phyloP scores from a whole-genome alignment of 2,888 invertebrate species.

The Folsomia candida region DNA sequence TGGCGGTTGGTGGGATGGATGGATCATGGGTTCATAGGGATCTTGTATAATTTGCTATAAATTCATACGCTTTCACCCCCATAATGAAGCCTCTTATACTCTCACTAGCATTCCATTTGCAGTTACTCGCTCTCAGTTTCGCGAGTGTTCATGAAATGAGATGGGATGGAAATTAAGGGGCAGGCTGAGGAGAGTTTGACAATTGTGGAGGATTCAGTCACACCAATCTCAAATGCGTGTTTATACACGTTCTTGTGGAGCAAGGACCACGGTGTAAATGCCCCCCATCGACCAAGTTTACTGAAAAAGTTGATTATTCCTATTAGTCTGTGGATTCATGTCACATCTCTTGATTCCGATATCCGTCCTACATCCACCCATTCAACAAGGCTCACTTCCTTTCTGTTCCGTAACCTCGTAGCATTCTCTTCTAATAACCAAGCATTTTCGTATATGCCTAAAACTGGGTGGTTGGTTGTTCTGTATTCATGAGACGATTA shows the following conservation, averaged over 20 bases:
- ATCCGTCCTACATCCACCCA: constrained; percentile 6
- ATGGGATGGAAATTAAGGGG: background rate
- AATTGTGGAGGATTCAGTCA: too few species aligned
- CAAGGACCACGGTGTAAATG: too few species aligned
- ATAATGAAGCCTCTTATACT: constrained; percentile 8
- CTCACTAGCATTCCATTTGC: constrained; percentile 11
- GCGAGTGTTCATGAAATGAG: background rate
- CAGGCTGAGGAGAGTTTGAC: too few species aligned
- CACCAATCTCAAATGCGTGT: too few species aligned
- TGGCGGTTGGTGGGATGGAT: too few species aligned
- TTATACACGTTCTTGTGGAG: too few species aligned
- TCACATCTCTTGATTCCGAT: constrained; percentile 22
- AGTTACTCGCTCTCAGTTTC: background rate
- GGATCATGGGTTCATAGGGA: background rate
- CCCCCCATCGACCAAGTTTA: too few species aligned
- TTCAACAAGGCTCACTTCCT: background rate
- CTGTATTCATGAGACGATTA: constrained; percentile 18
- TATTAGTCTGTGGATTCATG: constrained; percentile 1
- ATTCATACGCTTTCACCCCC: constrained; percentile 10
- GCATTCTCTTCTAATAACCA: too few species aligned
- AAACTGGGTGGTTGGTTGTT: background rate
- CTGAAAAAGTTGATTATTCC: background rate
- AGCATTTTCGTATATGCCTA: too few species aligned
- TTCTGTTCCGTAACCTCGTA: background rate
- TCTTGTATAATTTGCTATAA: constrained; percentile 9